Evolutionary conservation across 2,888 invertebrate genomes (phyloP).

Genomic region (Microplitis manilae): DNA sequence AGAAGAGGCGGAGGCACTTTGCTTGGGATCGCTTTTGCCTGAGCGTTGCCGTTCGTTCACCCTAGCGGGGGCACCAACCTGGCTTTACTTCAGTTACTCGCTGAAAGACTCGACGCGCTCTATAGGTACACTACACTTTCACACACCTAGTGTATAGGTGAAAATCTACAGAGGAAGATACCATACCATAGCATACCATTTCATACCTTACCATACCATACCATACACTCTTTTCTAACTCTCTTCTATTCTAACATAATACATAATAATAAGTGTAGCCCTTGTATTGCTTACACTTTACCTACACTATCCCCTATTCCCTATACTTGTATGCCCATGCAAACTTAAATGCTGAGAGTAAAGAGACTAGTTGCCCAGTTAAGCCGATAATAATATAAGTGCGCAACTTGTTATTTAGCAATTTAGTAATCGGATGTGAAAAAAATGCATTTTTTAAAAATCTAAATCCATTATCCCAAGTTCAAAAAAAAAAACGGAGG

Average conservation of each 20-base stretch:
- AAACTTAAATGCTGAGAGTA: background rate
- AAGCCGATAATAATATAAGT: background rate
- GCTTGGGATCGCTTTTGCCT: conserved; percentile 68
- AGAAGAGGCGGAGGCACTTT: conserved; percentile 54
- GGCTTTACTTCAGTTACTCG: conserved; percentile 70
- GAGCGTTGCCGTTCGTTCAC: conserved; percentile 70
- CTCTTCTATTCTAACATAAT: background rate
- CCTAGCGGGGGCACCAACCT: conserved; percentile 72
- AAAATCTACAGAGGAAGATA: conserved; percentile 7
- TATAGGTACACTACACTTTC: conserved; percentile 14
- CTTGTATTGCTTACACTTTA: background rate
- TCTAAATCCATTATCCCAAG: background rate
- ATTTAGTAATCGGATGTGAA: background rate
- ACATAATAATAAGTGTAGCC: background rate
- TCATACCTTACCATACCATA: background rate
- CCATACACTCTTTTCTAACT: conserved; percentile 1
- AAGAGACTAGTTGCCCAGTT: background rate
- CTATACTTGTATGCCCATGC: background rate
- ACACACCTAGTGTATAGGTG: conserved; percentile 22
- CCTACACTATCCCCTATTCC: background rate
- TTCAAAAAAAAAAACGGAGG: background rate
- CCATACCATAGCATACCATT: background rate
- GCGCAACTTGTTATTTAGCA: background rate
- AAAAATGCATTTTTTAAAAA: background rate
- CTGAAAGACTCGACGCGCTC: conserved; percentile 58